phyloP scores from a whole-genome alignment of 2,888 invertebrate species.

The Danaus chrysippus region DNA sequence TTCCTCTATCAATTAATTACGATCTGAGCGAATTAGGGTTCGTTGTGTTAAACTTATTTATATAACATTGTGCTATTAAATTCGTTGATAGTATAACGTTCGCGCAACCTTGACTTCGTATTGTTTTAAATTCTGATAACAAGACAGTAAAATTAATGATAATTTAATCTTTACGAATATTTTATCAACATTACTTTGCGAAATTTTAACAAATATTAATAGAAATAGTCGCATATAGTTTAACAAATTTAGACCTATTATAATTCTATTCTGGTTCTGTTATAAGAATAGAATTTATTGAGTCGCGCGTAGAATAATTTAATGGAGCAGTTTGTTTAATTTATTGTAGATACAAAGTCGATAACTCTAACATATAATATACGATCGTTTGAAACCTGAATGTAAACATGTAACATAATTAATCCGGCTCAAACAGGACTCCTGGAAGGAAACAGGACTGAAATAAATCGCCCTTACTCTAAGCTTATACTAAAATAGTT shows the following conservation, averaged over 20 bases:
- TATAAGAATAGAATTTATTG: constrained; percentile 1
- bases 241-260: too few relatives aligned
- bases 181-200: too few relatives aligned
- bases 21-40: constrained; percentile 2
- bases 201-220: too few relatives aligned
- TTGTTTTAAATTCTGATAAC: background rate
- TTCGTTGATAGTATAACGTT: background rate
- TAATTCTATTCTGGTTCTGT: background rate
- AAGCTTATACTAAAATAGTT: constrained; percentile 73
- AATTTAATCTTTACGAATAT: too few relatives aligned
- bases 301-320: background rate
- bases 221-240: too few relatives aligned
- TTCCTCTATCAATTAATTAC: constrained; percentile 42
- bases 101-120: background rate
- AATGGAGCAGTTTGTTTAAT: constrained; percentile 2
- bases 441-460: constrained; percentile 69
- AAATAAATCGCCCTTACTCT: constrained; percentile 73
- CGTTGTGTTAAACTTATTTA: background rate
- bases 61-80: background rate
- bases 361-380: constrained; percentile 1
- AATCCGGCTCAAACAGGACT: constrained; percentile 26
- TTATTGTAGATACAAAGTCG: background rate
- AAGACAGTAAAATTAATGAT: too few relatives aligned
- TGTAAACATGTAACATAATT: constrained; percentile 21
- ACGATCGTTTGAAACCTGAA: constrained; percentile 9